Percentiles rank a stretch among this genome's conserved stretches.
phyloP scores from a whole-genome alignment of 2,888 invertebrate genomes.

The Smittia aterrima region DNA sequence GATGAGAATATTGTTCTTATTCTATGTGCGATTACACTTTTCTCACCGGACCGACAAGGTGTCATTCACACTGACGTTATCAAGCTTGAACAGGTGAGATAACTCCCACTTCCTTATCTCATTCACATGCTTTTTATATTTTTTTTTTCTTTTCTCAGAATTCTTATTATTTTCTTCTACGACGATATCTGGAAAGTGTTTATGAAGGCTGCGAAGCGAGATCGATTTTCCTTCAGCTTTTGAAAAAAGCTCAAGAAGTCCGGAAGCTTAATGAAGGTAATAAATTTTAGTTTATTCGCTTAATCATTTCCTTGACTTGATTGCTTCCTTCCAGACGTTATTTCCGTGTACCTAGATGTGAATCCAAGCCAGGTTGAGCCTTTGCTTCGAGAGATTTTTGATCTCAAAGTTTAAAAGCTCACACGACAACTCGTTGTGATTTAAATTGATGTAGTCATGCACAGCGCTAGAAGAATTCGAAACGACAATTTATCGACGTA shows the following conservation, averaged over 20 bases:
- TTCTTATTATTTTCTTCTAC: slow-evolving; percentile 83
- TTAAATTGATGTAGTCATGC: too few relatives aligned
- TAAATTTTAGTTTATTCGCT: background rate
- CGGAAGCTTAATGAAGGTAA: slow-evolving; percentile 73
- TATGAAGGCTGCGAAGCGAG: slow-evolving; percentile 81
- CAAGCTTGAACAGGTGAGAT: slow-evolving; percentile 78
- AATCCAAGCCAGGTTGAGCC: slow-evolving; percentile 91
- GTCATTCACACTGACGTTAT: slow-evolving; percentile 83
- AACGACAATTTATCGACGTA: background rate
- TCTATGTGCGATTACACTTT: slow-evolving; percentile 85
- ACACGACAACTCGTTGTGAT: too few relatives aligned
- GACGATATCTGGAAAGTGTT: slow-evolving; percentile 78
- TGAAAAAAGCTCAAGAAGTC: slow-evolving; percentile 88
- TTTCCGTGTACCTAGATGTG: slow-evolving; percentile 86
- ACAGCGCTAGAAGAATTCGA: background rate
- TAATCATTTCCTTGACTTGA: background rate
- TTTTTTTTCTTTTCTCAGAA: slow-evolving; percentile 62
- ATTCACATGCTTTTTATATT: slow-evolving; percentile 16
- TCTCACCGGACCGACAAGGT: slow-evolving; percentile 77
- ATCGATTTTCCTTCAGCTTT: slow-evolving; percentile 80
- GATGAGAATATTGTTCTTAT: slow-evolving; percentile 90
- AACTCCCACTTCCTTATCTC: slow-evolving; percentile 22
- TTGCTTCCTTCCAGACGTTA: slow-evolving; percentile 66
- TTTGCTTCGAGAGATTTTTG: slow-evolving; percentile 90
- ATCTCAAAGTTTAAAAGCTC: slow-evolving; percentile 65